Conservation (phyloP, 2,113 vertebrate species). For the Vombatus ursinus region DNA sequence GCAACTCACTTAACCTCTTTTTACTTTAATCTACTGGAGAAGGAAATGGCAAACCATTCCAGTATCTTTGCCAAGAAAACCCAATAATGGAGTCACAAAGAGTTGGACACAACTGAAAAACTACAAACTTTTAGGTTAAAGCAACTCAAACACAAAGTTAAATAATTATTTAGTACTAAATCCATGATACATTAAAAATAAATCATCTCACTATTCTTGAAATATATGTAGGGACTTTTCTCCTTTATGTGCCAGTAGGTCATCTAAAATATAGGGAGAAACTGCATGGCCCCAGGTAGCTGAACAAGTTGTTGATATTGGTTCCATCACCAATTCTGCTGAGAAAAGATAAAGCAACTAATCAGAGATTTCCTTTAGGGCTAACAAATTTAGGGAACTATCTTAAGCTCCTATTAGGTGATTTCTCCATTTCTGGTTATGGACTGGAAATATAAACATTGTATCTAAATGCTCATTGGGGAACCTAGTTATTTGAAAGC, state of each 20-base stretch:
- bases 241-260: not conserved
- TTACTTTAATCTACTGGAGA: too few relatives aligned
- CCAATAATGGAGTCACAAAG: too few relatives aligned
- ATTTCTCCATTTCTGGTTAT: not conserved
- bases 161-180: not conserved
- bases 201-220: not conserved
- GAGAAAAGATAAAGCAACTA: not conserved
- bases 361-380: not conserved
- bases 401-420: not conserved
- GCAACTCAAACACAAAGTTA: not conserved
- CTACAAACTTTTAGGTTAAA: not conserved
- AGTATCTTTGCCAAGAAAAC: too few relatives aligned
- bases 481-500: slow-evolving; percentile 4
- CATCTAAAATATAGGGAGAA: not conserved
- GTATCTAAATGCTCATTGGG: not conserved
- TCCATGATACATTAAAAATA: not conserved
- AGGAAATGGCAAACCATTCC: too few relatives aligned
- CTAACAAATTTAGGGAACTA: not conserved
- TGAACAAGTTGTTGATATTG: not conserved
- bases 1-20: too few relatives aligned
- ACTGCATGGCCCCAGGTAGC: not conserved
- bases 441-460: not conserved
- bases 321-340: not conserved
- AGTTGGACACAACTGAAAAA: too few relatives aligned
- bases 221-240: not conserved